Percentiles rank a stretch among this genome's conserved stretches.
These are phyloP conservation scores for Calameuta idolon DNA, from an alignment of 2,888 invertebrate genomes.

Conservation along the genomic window DNA sequence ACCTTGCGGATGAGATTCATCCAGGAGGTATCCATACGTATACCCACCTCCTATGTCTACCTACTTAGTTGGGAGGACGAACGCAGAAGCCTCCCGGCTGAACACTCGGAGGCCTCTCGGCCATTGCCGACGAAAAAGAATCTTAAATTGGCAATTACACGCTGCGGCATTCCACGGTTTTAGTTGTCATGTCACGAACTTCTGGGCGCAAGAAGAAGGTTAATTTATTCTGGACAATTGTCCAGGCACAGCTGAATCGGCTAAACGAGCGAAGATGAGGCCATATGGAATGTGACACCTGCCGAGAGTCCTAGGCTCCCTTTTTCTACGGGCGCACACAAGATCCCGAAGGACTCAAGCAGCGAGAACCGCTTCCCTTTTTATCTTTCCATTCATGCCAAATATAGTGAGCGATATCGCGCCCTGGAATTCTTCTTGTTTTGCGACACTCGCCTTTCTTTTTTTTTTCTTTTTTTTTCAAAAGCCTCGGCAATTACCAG, in stretches of 20 bases:
- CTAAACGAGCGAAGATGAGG: conserved; percentile 1
- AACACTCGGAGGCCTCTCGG: neutral
- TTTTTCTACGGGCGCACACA: conserved; percentile 19
- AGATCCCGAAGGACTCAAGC: conserved; percentile 19
- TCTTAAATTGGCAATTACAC: neutral
- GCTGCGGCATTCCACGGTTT: neutral
- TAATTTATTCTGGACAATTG: neutral
- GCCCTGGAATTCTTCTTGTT: neutral
- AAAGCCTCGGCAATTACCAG: neutral
- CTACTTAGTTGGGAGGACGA: neutral
- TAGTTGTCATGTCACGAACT: neutral
- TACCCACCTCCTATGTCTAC: neutral
- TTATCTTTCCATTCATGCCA: conserved; percentile 23
- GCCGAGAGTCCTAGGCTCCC: conserved; percentile 20
- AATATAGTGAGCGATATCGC: conserved; percentile 5
- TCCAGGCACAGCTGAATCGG: neutral
- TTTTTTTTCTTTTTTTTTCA: neutral
- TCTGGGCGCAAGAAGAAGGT: neutral
- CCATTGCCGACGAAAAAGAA: neutral
- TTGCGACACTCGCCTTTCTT: neutral
- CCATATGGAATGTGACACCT: conserved; percentile 41
- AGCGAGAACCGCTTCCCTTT: conserved; percentile 32
- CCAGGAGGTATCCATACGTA: neutral
- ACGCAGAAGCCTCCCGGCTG: neutral
- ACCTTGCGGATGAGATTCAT: neutral